A percentile compares a stretch with the other conserved stretches of the same genome.
Conservation (phyloP, 1,140 invertebrate genomes). For the Drosophila burlai region DNA sequence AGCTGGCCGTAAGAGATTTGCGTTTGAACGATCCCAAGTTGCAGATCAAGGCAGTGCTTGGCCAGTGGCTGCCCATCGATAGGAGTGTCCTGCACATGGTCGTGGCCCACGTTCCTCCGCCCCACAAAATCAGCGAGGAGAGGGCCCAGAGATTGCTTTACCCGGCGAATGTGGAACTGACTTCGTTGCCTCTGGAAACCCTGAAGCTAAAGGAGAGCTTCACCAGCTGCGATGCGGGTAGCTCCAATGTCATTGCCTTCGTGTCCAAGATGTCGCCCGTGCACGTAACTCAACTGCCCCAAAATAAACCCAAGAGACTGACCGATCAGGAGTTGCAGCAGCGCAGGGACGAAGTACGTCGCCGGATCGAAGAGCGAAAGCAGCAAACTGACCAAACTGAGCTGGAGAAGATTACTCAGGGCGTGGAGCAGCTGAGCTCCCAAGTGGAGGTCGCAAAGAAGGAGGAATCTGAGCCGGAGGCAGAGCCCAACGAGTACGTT, state of each 20-base stretch:
- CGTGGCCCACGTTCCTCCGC: constrained; percentile 92
- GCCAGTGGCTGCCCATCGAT: constrained; percentile 96
- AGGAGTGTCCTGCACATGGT: constrained; percentile 92
- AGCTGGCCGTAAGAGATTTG: constrained; percentile 91
- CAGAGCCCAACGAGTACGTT: constrained; percentile 87
- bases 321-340: constrained; percentile 91
- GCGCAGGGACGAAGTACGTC: constrained; percentile 89
- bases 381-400: constrained; percentile 86
- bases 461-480: constrained; percentile 51
- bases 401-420: constrained; percentile 85
- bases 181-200: constrained; percentile 89
- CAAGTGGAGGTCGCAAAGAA: constrained; percentile 58
- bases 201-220: constrained; percentile 92
- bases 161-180: constrained; percentile 89
- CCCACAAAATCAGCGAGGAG: constrained; percentile 91
- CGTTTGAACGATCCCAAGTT: constrained; percentile 91
- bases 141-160: constrained; percentile 92
- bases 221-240: constrained; percentile 88
- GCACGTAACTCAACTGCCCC: constrained; percentile 89
- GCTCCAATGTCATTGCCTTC: constrained; percentile 93
- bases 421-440: constrained; percentile 80
- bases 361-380: constrained; percentile 87
- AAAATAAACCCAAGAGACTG: constrained; percentile 90
- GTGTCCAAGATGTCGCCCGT: constrained; percentile 92
- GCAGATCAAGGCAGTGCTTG: constrained; percentile 92